Base-by-base conservation (phyloP, 1,140 invertebrate genomes). In the Lasioglossum baleicum region DNA sequence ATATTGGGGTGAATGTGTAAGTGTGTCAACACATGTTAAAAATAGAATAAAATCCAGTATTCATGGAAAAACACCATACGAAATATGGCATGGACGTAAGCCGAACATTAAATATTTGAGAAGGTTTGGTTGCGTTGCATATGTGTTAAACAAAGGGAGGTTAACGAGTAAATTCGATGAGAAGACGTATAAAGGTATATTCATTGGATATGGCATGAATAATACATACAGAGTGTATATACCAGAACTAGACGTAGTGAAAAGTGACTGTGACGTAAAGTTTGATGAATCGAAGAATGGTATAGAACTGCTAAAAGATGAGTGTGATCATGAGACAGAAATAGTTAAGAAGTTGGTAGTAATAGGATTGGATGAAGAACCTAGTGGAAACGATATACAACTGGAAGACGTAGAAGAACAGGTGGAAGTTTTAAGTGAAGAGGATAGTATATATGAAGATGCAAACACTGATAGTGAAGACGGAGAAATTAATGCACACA, bases 201-300 rank as follows among this genome's bases (percentile, higher is more conserved):
- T 35, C 31, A 35, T 35, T 35, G 31, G 31, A 35, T 35, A 35
- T 4, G 31, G 31, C 31, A 35, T 35, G 31, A 35, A 35, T 35
- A 35, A 35, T 35, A 35, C 31, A 35, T 35, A 35, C 31, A 35
- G 31, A 35, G 31, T 17, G 6, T 64, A 40, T 26, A 17, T 64
- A 35, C n/a, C 61, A 35, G 31, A 15, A 64, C 35, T 6, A 6
- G 31, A 42, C n/a, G 64, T 1, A 65, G 64, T 78, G 7, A 31
- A 40, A 42, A 65, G 42, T 0, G 75, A 78, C 7, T 78, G 75
- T 15, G 67, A 78, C 31, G 67, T 71, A 0, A 78, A 78, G 53
- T 78, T 78, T 13, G 75, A 78, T n/a, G 67, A 78, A 13, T n/a
- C n/a, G 2, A 65, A 7, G 53, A 78, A 56, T 2, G 31, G 67